These are phyloP conservation scores for Drosophila acutilabella DNA, from an alignment of 2,888 invertebrate species.

Conservation along the genomic window DNA sequence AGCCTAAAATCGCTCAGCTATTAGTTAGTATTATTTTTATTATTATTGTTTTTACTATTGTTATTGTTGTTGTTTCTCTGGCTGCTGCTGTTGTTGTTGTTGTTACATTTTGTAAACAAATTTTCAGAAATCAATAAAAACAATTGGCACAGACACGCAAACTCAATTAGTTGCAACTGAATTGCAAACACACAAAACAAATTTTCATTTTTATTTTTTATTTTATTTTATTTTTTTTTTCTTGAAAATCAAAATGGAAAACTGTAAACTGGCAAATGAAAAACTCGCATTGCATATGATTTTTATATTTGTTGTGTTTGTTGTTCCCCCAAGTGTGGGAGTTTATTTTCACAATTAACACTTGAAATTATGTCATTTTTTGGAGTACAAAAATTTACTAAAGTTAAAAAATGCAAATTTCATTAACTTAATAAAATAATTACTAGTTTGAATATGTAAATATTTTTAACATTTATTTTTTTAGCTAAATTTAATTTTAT, in stretches of 20 bases:
- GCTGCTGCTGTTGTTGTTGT: conserved; percentile 21
- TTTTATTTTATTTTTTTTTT: background rate
- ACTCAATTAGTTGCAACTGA: conserved; percentile 75
- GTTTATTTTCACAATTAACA: conserved; percentile 18
- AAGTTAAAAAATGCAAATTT: too few species aligned
- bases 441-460: too few species aligned
- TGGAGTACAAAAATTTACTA: too few species aligned
- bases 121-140: conserved; percentile 68
- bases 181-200: conserved; percentile 33
- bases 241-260: conserved; percentile 8
- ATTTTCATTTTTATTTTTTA: conserved; percentile 5
- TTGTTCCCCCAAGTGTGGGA: conserved; percentile 54
- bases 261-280: conserved; percentile 12
- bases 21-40: conserved; percentile 45
- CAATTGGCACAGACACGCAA: conserved; percentile 76
- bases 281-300: conserved; percentile 47
- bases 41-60: conserved; percentile 13
- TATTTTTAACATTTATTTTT: too few species aligned
- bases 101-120: conserved; percentile 66
- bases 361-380: background rate
- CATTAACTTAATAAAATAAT: too few species aligned
- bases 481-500: too few species aligned
- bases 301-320: conserved; percentile 35
- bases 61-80: conserved; percentile 24
- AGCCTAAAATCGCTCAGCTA: conserved; percentile 61